A percentile compares a stretch with the other conserved stretches of the same genome.
phyloP scores from a whole-genome alignment of 2,113 vertebrate genomes.

The Embiotoca jacksoni region DNA sequence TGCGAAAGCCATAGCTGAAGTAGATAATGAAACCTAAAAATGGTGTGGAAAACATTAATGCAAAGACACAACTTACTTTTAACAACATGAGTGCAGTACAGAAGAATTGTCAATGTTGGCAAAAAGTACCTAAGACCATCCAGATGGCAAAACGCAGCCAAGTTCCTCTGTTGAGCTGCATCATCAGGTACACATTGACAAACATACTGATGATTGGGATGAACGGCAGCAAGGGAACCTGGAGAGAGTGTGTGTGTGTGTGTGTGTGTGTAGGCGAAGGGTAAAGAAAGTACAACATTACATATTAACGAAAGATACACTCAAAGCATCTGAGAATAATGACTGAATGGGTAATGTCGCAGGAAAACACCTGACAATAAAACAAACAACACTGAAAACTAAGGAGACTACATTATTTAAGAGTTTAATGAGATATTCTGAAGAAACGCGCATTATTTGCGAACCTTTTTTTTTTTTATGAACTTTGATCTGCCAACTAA shows the following conservation, averaged over 20 bases:
- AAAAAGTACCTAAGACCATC: constrained; percentile 89
- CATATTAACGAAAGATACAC: too few relatives aligned
- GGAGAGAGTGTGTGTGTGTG: background rate
- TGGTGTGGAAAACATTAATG: background rate
- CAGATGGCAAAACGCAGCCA: constrained; percentile 94
- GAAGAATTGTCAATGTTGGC: background rate
- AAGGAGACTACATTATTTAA: too few relatives aligned
- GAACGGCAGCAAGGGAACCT: constrained; percentile 94
- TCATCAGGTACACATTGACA: constrained; percentile 97
- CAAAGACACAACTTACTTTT: background rate
- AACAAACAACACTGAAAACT: too few relatives aligned
- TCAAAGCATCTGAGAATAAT: too few relatives aligned
- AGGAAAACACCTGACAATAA: background rate
- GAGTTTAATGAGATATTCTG: too few relatives aligned
- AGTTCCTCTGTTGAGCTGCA: constrained; percentile 92
- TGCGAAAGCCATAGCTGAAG: constrained; percentile 90
- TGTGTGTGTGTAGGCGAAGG: too few relatives aligned
- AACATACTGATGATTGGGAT: constrained; percentile 94
- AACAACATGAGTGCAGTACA: accelerated
- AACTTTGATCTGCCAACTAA: too few relatives aligned
- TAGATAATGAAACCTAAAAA: constrained; percentile 91
- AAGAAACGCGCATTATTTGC: too few relatives aligned
- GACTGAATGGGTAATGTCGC: too few relatives aligned
- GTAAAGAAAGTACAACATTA: too few relatives aligned
- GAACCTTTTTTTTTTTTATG: too few relatives aligned